phyloP scores from a whole-genome alignment of 37 sponge, comb jelly and placozoan species.

The Tethya wilhelma region DNA sequence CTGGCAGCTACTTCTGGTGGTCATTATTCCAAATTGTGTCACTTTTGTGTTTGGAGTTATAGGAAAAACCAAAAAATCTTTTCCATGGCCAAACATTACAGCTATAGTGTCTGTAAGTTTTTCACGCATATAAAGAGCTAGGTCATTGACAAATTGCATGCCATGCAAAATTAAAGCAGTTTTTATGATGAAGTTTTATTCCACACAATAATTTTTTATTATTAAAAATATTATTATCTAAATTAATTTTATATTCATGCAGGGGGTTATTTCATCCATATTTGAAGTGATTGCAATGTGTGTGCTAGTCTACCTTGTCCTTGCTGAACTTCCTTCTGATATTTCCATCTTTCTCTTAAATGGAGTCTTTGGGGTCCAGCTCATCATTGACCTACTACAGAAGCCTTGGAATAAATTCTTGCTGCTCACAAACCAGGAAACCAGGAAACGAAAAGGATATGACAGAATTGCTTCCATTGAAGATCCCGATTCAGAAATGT shows the following conservation, averaged over 20 bases:
- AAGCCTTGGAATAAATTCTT: no score
- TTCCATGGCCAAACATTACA: slow-evolving; percentile 74
- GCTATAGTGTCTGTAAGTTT: slow-evolving; percentile 61
- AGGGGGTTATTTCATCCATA: slow-evolving; percentile 33
- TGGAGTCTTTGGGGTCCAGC: slow-evolving; percentile 51
- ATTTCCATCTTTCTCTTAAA: slow-evolving; percentile 40
- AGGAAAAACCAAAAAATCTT: slow-evolving; percentile 58
- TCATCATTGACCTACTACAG: slow-evolving; percentile 29
- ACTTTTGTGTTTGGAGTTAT: slow-evolving; percentile 65
- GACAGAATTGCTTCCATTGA: no score
- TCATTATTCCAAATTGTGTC: slow-evolving; percentile 73
- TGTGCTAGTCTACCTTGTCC: slow-evolving; percentile 41
- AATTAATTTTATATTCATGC: no score
- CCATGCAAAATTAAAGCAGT: no score
- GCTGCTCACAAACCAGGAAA: no score
- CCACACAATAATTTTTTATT: no score
- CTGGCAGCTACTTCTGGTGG: slow-evolving; percentile 68
- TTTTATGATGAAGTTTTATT: no score
- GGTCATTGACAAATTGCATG: no score
- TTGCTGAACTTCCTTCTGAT: slow-evolving; percentile 37
- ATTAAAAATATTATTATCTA: no score
- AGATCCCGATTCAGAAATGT: no score
- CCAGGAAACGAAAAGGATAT: no score
- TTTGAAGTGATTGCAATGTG: slow-evolving; percentile 55
- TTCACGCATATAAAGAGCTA: no score